Evolutionary conservation across 2,888 invertebrate genomes (phyloP).

Genomic region (Rhimphoctona megacephalus): DNA sequence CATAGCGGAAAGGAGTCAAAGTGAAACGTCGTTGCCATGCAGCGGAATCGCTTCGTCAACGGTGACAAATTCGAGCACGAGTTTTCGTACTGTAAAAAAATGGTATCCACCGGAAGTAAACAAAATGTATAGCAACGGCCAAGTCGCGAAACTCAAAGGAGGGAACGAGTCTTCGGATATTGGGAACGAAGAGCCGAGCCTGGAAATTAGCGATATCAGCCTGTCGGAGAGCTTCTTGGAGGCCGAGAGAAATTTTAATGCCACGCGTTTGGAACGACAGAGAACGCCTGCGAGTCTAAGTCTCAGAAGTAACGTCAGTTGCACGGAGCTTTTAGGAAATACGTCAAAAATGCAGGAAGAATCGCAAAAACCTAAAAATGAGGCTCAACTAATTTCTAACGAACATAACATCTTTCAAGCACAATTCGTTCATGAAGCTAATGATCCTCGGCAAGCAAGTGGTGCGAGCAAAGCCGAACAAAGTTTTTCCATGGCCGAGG

Average conservation of each 20-base stretch:
- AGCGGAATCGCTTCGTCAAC: neutral
- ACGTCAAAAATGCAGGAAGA: neutral
- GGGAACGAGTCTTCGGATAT: slow-evolving; percentile 43
- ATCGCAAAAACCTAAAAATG: neutral
- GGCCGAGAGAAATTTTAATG: neutral
- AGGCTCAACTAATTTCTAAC: neutral
- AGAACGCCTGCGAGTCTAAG: neutral
- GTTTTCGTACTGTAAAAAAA: slow-evolving; percentile 50
- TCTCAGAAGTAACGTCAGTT: neutral
- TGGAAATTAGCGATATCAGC: slow-evolving; percentile 44
- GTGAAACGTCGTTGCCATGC: neutral
- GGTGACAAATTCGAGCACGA: slow-evolving; percentile 25
- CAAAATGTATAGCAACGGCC: slow-evolving; percentile 32
- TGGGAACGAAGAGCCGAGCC: slow-evolving; percentile 31
- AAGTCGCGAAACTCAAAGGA: slow-evolving; percentile 3
- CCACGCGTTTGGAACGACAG: neutral
- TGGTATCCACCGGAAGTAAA: slow-evolving; percentile 48
- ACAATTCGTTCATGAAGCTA: neutral
- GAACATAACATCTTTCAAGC: neutral
- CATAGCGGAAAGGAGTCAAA: neutral
- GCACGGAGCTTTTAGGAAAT: neutral
- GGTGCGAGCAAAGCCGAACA: slow-evolving; percentile 40
- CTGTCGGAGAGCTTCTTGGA: slow-evolving; percentile 45
- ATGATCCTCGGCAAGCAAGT: neutral
- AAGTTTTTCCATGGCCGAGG: slow-evolving; percentile 52